A percentile compares a stretch with the other conserved stretches of the same genome.
Conservation (phyloP, 2,113 vertebrate genomes). For the human (Homo sapiens) region DNA sequence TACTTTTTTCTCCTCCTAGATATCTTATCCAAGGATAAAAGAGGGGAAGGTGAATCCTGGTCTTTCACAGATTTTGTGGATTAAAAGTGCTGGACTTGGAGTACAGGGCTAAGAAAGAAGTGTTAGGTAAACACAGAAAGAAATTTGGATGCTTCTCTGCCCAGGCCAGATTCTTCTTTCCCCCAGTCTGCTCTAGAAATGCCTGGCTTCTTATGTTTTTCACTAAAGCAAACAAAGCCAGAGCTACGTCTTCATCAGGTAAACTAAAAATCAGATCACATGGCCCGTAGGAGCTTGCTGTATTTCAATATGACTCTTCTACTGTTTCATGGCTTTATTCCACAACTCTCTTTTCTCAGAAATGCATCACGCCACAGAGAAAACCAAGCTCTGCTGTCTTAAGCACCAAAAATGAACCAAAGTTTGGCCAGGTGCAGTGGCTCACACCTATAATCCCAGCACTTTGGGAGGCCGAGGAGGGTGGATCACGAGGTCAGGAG, state of each 20-base stretch:
- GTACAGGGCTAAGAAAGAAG: not conserved
- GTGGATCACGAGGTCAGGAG: too few relatives aligned
- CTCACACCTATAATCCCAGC: too few relatives aligned
- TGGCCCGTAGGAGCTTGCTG: not conserved
- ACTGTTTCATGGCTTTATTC: not conserved
- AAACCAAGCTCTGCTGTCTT: not conserved
- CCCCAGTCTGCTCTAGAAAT: not conserved
- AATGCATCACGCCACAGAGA: not conserved
- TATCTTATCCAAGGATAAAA: conserved; percentile 72
- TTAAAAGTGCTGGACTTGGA: conserved; percentile 36
- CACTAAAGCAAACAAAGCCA: not conserved
- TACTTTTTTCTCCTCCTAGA: conserved; percentile 47
- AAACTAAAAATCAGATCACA: not conserved
- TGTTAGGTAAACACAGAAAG: not conserved
- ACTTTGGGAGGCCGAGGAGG: too few relatives aligned
- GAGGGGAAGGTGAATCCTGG: conserved; percentile 39
- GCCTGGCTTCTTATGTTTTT: not conserved
- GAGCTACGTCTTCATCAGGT: not conserved
- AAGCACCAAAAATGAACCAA: not conserved
- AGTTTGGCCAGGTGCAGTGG: not conserved
- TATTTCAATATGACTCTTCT: not conserved
- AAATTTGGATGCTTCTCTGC: not conserved
- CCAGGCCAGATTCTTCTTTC: not conserved
- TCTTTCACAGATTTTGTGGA: conserved; percentile 61
- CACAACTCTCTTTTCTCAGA: not conserved